These are phyloP conservation scores for Etheostoma nigrum DNA, from an alignment of 2,797 vertebrate genomes.

Conservation along the genomic window DNA sequence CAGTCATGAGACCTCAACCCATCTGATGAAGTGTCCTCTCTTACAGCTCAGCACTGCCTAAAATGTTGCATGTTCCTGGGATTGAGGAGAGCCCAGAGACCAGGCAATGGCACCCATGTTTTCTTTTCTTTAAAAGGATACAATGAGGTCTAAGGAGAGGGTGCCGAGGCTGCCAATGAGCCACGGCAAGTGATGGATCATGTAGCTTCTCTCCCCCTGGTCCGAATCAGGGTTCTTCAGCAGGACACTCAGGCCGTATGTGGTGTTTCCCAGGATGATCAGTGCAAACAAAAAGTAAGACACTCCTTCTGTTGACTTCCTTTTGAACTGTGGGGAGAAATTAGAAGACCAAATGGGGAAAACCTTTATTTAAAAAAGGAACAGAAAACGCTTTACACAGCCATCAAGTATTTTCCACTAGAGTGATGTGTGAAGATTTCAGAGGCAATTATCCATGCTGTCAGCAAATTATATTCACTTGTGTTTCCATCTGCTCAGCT, in stretches of 20 bases:
- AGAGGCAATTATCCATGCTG: not conserved
- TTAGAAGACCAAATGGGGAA: not conserved
- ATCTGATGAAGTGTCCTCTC: not conserved
- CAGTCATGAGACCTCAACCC: conserved; percentile 27
- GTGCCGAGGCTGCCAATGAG: conserved; percentile 95
- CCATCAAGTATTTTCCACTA: not conserved
- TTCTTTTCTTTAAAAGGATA: conserved; percentile 88
- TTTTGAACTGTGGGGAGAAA: conserved; percentile 83
- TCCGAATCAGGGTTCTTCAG: conserved; percentile 91
- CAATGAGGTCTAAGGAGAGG: conserved; percentile 88
- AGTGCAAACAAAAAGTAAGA: conserved; percentile 93
- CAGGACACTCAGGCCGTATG: conserved; percentile 92
- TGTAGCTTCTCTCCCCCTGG: conserved; percentile 86
- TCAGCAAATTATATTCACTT: not conserved
- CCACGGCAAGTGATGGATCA: conserved; percentile 96
- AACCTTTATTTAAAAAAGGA: not conserved
- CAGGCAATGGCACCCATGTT: not conserved
- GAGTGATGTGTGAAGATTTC: not conserved
- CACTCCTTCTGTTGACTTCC: conserved; percentile 92
- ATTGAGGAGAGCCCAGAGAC: conserved; percentile 29
- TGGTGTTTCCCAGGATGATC: conserved; percentile 93
- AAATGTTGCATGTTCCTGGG: conserved; percentile 52
- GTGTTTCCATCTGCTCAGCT: not conserved
- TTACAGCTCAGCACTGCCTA: conserved; percentile 5
- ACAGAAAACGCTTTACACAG: not conserved